Base-by-base conservation (phyloP, 2,888 invertebrate genomes). In the Pammene aurita region DNA sequence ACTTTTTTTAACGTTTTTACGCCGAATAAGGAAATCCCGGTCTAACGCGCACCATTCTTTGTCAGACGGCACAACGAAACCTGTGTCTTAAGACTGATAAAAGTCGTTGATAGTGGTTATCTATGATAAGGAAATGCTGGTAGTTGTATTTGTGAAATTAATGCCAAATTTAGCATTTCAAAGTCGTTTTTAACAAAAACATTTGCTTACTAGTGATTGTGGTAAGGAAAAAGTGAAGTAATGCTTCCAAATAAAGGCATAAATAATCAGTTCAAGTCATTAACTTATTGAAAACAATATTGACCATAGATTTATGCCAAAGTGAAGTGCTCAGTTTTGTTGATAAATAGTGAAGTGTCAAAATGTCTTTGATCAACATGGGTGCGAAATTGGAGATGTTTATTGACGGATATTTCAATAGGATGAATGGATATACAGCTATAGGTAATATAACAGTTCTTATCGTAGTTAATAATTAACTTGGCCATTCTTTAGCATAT, bases 341-440 rank as follows among this genome's bases (percentile, higher is more conserved):
- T 35, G 16, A 38, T 44, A 44, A 58, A 58, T 44, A 55, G 60
- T 26, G 52, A 52, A 62, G 63, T 64, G 63, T 64, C 55, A 64
- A 54, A 42, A 63, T 64, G 55, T 64, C 52, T 13, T 55, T 64
- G 14, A 10, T 50, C 57, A 64, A 56, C 14, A 62, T 58, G 73
- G 81, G 80, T 34, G 74, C 79, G 0, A 75, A 62, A 0, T 71
- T 90, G 14, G 88, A 87, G 62, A 74, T 84, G 44, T 76, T 80
- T 1, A 67, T 90, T 7, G 84, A 84, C 44, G 88, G 85, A 71
- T 77, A 80, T 13, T 80, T 82, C 75, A 82, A 84, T 73, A 85
- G 80, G 71, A 77, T 85, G 76, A 79, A 87, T 35, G 91, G 91
- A 73, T 91, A 91, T 54, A 81, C 78, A 0, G 80, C 85, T 18